A percentile compares a stretch with the other conserved stretches of the same genome.
These are phyloP conservation scores for Drosophila lacteicornis DNA, from an alignment of 1,140 invertebrate species.

Conservation along the genomic window DNA sequence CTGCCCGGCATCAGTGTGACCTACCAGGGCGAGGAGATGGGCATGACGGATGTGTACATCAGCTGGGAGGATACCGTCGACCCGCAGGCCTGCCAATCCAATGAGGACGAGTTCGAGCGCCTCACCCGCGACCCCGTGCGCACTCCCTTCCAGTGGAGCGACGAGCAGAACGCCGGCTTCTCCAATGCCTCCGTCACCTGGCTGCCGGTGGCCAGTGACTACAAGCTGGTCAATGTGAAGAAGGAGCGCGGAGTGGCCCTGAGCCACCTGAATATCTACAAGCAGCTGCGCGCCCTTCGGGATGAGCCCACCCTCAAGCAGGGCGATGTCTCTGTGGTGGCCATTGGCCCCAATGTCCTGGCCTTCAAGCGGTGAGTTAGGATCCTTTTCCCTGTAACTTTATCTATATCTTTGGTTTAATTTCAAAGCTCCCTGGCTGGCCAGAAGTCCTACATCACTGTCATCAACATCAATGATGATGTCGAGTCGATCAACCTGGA, in stretches of 20 bases:
- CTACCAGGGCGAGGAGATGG: constrained; percentile 93
- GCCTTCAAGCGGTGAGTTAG: constrained; percentile 85
- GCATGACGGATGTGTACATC: constrained; percentile 89
- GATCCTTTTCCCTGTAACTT: rapidly evolving
- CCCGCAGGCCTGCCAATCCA: constrained; percentile 80
- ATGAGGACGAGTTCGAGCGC: constrained; percentile 70
- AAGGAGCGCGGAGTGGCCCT: constrained; percentile 76
- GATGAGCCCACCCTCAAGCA: constrained; percentile 74
- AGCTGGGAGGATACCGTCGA: constrained; percentile 86
- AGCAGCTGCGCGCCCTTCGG: constrained; percentile 70
- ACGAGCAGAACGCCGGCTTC: constrained; percentile 86
- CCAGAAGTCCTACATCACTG: constrained; percentile 62
- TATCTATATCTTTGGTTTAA: rapidly evolving
- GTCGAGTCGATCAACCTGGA: constrained; percentile 73
- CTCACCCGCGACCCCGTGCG: constrained; percentile 87
- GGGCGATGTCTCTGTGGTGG: constrained; percentile 77
- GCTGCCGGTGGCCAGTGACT: constrained; percentile 88
- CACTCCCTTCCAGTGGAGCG: constrained; percentile 90
- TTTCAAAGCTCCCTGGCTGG: constrained; percentile 52
- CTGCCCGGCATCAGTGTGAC: constrained; percentile 91
- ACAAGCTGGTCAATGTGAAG: constrained; percentile 86
- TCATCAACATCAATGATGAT: constrained; percentile 71
- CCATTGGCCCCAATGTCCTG: constrained; percentile 84
- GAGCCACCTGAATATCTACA: constrained; percentile 81
- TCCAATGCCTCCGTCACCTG: constrained; percentile 88